phyloP scores from a whole-genome alignment of 2,888 invertebrate genomes.

The Andricus quercusramuli region DNA sequence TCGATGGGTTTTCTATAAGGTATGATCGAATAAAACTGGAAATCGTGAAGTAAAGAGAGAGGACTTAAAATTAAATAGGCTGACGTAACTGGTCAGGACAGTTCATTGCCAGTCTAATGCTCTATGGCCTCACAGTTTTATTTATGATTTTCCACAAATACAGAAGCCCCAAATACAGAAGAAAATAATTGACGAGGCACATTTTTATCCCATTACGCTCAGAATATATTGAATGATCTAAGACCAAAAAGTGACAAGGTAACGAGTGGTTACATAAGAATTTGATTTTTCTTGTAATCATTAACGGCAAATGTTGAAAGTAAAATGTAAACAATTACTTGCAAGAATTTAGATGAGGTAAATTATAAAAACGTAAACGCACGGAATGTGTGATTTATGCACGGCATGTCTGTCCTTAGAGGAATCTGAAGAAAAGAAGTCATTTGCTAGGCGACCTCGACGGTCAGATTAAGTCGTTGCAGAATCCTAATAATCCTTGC shows the following conservation, averaged over 20 bases:
- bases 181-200: background rate
- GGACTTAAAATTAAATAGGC: background rate
- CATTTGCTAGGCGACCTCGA: conserved; percentile 20
- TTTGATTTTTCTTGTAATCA: conserved; percentile 3
- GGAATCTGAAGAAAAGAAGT: conserved; percentile 11
- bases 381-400: conserved; percentile 25
- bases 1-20: background rate
- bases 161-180: background rate
- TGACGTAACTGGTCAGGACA: background rate
- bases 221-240: background rate
- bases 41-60: background rate
- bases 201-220: background rate
- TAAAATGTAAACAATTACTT: conserved; percentile 13
- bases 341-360: conserved; percentile 24
- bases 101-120: background rate
- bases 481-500: conserved; percentile 8
- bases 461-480: conserved; percentile 29
- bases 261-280: background rate
- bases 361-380: conserved; percentile 10
- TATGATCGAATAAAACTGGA: background rate
- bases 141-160: background rate
- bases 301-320: background rate
- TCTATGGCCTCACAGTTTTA: background rate
- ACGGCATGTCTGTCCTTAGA: background rate
- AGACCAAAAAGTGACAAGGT: background rate